These are phyloP conservation scores for Hyles vespertilio DNA, from an alignment of 1,140 invertebrate genomes.

Conservation along the genomic window DNA sequence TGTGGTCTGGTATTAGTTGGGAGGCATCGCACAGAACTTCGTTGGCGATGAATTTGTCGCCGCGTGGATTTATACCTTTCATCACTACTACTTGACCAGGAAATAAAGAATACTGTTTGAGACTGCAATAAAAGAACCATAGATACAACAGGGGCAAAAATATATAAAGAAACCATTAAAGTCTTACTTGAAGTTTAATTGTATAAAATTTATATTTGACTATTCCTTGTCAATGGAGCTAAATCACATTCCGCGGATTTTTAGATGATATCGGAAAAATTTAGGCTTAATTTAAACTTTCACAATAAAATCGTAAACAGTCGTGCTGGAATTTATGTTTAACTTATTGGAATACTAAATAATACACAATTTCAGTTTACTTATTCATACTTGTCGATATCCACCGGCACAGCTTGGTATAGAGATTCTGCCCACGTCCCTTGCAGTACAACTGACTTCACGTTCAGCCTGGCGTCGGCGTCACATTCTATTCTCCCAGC, in stretches of 20 bases:
- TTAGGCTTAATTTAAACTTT: too few species aligned
- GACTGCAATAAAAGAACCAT: conserved; percentile 37
- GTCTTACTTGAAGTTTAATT: too few species aligned
- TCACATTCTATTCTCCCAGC: conserved; percentile 86
- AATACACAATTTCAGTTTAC: background rate
- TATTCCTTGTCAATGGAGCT: too few species aligned
- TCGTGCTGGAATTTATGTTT: too few species aligned
- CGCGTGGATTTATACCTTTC: conserved; percentile 82
- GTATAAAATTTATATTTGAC: too few species aligned
- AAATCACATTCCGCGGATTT: too few species aligned
- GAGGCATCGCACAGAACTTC: conserved; percentile 78
- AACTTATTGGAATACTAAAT: too few species aligned
- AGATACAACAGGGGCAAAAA: background rate
- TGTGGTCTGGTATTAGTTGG: conserved; percentile 42
- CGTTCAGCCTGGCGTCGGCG: conserved; percentile 81
- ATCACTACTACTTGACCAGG: conserved; percentile 90
- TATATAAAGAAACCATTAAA: background rate
- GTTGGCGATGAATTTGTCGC: conserved; percentile 81
- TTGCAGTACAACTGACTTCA: conserved; percentile 82
- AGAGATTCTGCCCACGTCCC: conserved; percentile 77
- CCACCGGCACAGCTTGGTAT: conserved; percentile 59
- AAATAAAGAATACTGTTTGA: conserved; percentile 86
- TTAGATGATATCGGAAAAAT: too few species aligned
- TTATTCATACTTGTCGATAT: conserved; percentile 55
- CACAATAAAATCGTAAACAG: too few species aligned